Evolutionary conservation across 2,888 invertebrate species (phyloP), one percentile per base, ranked within the genome.

Genomic region (Napeogenes sylphis): DNA sequence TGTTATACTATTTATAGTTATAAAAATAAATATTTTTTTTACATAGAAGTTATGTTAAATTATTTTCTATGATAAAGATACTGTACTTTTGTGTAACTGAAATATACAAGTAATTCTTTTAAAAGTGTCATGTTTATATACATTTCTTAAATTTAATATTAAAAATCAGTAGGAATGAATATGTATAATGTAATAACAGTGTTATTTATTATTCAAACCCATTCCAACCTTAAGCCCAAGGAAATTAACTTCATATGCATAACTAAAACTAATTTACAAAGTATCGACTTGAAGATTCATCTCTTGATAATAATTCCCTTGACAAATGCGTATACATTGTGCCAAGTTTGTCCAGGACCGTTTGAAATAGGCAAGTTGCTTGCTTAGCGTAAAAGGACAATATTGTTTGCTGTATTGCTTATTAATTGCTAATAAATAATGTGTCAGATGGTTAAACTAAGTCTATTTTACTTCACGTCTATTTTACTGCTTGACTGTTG

Each of bases 221-320:
- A 21, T 30, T 30, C 30, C 8, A 30, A 51, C 12, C 51, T 8
- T 8, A 21, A 30, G 30, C 51, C 12, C 30, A 30, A 30, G 10
- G 4, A 30, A 30, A 30, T 51, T 30, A 30, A 8, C 21, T 30
- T 51, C 12, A 30, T 51, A 51, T 51, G 30, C 51, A 51, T 51
- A 51, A 51, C 30, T 51, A 30, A 51, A 51, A 51, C 30, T 51
- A 51, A 51, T 51, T 51, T 51, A 21, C 51, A 51, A 51, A 51
- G 51, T 51, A 51, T 51, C 51, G 51, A 51, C 51, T 51, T 51
- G 21, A 51, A 51, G 51, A 51, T 51, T 51, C 30, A 30, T 51
- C 30, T 51, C 30, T 8, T 51, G 51, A 51, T 51, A 51, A 51
- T 51, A 51, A 51, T 51, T 51, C 51, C 51, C 42, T 42, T 42